Conservation (phyloP, 2,888 invertebrate species). For the Aporophyla nigra region DNA sequence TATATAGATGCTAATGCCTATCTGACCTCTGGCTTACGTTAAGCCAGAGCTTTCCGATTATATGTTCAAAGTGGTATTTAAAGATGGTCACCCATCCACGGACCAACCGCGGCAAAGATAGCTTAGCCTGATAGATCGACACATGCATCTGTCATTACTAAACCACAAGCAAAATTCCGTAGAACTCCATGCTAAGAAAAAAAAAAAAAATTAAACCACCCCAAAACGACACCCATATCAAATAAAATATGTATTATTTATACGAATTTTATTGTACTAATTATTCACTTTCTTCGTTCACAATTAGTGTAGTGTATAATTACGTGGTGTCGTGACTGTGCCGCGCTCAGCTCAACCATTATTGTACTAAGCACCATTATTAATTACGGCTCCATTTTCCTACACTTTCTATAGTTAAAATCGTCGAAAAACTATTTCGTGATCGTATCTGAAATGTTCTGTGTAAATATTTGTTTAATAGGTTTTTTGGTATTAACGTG, state of each 20-base stretch:
- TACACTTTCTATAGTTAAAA: constrained; percentile 45
- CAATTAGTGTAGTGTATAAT: constrained; percentile 68
- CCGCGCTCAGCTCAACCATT: constrained; percentile 48
- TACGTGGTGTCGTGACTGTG: constrained; percentile 61
- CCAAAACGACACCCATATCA: constrained; percentile 36
- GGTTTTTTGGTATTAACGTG: constrained; percentile 25
- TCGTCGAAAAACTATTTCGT: constrained; percentile 42
- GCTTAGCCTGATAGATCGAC: too few relatives aligned
- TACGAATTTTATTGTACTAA: constrained; percentile 65
- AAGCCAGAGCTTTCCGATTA: too few relatives aligned
- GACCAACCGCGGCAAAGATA: too few relatives aligned
- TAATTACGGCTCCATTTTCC: constrained; percentile 59
- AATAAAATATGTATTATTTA: constrained; percentile 65
- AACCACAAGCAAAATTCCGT: background rate
- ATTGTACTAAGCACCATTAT: constrained; percentile 65
- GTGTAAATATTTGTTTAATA: constrained; percentile 63
- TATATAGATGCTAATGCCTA: too few relatives aligned
- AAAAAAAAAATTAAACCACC: constrained; percentile 1
- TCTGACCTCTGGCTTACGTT: too few relatives aligned
- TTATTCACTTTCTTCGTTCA: constrained; percentile 67
- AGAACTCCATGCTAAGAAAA: constrained; percentile 9
- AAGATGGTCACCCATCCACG: too few relatives aligned
- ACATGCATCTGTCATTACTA: too few relatives aligned
- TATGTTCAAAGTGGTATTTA: too few relatives aligned
- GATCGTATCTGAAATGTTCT: constrained; percentile 58